Conservation (phyloP, 2,797 vertebrate species). For the Tenualosa thibaudeaui region DNA sequence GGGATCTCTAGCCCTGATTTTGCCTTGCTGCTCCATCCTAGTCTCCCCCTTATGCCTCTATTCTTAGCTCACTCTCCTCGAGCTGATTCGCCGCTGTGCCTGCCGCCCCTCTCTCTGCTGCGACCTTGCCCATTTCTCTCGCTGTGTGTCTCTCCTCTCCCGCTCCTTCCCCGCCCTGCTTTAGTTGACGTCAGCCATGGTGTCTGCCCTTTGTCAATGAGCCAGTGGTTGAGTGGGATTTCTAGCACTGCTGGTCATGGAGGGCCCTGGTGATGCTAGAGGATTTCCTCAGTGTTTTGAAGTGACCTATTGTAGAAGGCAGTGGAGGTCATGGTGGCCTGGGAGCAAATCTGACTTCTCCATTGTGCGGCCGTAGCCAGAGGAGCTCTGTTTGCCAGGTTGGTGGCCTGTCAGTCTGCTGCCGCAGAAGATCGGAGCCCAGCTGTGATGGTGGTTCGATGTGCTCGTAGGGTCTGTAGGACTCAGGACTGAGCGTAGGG, state of each 20-base stretch:
- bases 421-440: not conserved
- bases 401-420: not conserved
- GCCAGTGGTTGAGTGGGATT: not conserved
- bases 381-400: not conserved
- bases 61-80: not conserved
- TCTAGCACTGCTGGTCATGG: not conserved
- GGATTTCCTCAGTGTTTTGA: not conserved
- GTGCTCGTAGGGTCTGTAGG: not conserved
- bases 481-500: not conserved
- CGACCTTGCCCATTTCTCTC: not conserved
- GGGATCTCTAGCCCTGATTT: not conserved
- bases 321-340: not conserved
- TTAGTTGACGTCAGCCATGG: not conserved
- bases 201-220: not conserved
- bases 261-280: not conserved
- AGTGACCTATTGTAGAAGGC: not conserved
- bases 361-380: not conserved
- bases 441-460: not conserved
- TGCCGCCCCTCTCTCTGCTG: not conserved
- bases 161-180: not conserved
- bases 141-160: not conserved
- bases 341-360: not conserved
- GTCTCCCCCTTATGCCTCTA: not conserved
- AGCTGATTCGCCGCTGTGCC: not conserved
- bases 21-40: not conserved